Evolutionary conservation across 2,888 invertebrate species (phyloP), one percentile per base, ranked within the genome.

Genomic region (Paralinhomoeus sp.): DNA sequence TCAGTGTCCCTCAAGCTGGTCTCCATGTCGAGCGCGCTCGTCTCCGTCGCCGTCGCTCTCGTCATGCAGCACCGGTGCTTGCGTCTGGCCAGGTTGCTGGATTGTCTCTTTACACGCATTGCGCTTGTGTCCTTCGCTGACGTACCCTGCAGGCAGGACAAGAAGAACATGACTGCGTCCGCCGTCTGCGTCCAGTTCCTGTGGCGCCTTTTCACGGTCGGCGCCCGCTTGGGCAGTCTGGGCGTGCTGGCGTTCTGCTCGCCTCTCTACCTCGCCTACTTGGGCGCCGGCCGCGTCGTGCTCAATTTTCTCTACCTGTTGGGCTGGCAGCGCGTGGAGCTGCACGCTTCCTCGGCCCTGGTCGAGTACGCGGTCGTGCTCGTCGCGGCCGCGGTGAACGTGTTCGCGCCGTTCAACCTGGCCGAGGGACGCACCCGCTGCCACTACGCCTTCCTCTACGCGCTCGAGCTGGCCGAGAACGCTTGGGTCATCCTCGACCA

Each of bases 361-460:
- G 13, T 7, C 9, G 5, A 5, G 15, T 18, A 38, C 12, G 21
- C 21, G 36, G 17, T 36, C 17, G 42, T 42, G 24, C 12, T 42
- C 20, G 23, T 5, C 5, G 17, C 24, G 36, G 35, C 24, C 13
- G 42, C 42, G 31, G 42, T 42, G 15, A 9, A 36, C 15, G 7
- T 42, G 2, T 42, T 42, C 24, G 18, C 42, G 5, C 36, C 42
- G 17, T 42, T 42, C 24, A 42, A 42, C 36, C 3, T 42, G 24
- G 33, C 36, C 24, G 42, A 42, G 24, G 42, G 42, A 18, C 35
- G 36, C 24, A 42, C 42, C 2, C 18, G 42, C 23, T 35, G 31
- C n/a, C 24, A 22, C 17, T 41, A 41, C 18, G 3, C 12, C 2
- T 41, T 18, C 22, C 3, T 13, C 21, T 41, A 41, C 20, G 18